These are phyloP conservation scores for Hiodon alosoides DNA, from an alignment of 2,113 vertebrate genomes.

Conservation along the genomic window DNA sequence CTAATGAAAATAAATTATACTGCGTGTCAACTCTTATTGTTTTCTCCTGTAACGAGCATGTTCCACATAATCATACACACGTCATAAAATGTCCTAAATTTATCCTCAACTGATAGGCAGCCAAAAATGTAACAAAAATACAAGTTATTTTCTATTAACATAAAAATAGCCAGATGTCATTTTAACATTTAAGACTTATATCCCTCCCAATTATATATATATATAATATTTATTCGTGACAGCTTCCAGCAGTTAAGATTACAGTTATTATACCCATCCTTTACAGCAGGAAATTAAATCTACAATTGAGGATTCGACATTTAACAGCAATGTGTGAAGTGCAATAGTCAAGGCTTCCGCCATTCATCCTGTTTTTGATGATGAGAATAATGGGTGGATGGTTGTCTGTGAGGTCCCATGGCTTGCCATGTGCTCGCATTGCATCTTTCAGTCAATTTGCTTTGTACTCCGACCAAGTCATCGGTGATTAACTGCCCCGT, in stretches of 20 bases:
- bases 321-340: conserved; percentile 43
- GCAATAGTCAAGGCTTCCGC: conserved; percentile 3
- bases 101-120: conserved; percentile 54
- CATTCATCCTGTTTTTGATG: no score
- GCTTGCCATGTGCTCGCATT: not conserved
- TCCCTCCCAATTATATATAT: conserved; percentile 45
- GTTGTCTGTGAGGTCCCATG: not conserved
- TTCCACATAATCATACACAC: conserved; percentile 51
- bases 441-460: not conserved
- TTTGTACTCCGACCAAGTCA: not conserved
- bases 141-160: conserved; percentile 31
- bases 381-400: no score
- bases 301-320: conserved; percentile 52
- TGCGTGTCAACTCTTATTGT: conserved; percentile 62
- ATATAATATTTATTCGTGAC: conserved; percentile 49
- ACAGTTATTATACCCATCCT: conserved; percentile 55
- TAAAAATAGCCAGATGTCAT: conserved; percentile 53
- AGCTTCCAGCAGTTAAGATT: conserved; percentile 56
- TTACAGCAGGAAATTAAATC: conserved; percentile 55
- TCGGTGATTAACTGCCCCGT: no score
- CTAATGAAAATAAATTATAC: conserved; percentile 68
- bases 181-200: conserved; percentile 65
- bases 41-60: conserved; percentile 72
- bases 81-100: conserved; percentile 55
- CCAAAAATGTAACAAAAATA: conserved; percentile 41